Percentiles rank a stretch among this genome's conserved stretches.
phyloP scores from a whole-genome alignment of 2,113 vertebrate genomes.

The Leiothrix lutea region DNA sequence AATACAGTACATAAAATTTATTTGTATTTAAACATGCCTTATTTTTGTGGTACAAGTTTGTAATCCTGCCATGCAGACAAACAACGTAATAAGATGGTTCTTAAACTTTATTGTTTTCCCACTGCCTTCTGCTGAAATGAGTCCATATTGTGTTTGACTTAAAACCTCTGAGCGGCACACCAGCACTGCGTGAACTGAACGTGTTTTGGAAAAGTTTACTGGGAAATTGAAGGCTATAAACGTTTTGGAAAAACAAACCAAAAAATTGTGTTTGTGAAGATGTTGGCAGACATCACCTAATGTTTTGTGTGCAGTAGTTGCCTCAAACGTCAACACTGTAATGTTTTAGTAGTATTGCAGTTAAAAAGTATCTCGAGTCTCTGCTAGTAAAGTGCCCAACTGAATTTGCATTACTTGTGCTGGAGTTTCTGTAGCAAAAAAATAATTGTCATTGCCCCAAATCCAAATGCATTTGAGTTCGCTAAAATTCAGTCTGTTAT shows the following conservation, averaged over 20 bases:
- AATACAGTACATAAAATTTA: accelerated
- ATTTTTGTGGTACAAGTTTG: accelerated
- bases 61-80: accelerated
- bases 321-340: accelerated
- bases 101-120: background rate
- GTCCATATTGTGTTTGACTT: background rate
- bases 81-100: background rate
- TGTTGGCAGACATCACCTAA: background rate
- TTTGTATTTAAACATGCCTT: accelerated
- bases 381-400: accelerated
- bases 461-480: accelerated
- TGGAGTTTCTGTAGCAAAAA: background rate
- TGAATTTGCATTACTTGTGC: background rate
- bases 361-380: accelerated
- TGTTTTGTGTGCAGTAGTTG: background rate
- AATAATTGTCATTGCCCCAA: accelerated
- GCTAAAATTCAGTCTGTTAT: accelerated
- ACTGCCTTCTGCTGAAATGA: background rate
- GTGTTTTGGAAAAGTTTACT: background rate
- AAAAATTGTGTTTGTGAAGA: accelerated
- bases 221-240: background rate
- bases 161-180: accelerated
- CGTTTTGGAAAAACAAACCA: background rate
- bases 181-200: background rate
- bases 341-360: background rate